Base-by-base conservation (phyloP, 92 coral and sea anemone species). In the Zoanthus sociatus region DNA sequence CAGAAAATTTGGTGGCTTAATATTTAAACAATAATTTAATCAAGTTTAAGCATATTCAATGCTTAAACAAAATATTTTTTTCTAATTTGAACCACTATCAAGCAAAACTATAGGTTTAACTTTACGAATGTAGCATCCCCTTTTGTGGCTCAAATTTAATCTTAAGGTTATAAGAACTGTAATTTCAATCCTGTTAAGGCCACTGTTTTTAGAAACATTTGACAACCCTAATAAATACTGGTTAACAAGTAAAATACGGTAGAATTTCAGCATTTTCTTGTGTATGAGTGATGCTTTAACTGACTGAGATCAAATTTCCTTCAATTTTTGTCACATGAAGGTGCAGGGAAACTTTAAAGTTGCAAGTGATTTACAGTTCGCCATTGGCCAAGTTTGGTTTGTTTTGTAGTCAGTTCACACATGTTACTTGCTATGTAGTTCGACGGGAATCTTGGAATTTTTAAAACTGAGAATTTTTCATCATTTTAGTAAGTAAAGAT, bases 371-470 rank as follows among this genome's bases (percentile, higher is more conserved):
- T 84, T 84, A 92, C 90, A 79, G 86, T 78, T 82, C 94, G 86
- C 64, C 93, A 86, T 91, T 90, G 92, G 88, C 92, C 95, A 94
- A 92, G 97, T 94, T 92, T 90, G 97, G 97, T 94, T 94, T 94
- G 97, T 94, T 92, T 87, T 50, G 90, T 83, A 86, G 69, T 82
- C 87, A 76, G 84, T 86, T 84, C 68, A 70, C 56, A 79, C 79
- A 63, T 73, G 46, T 82, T 56, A 64, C 33, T 58, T 48, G 50
- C 30, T 71, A 81, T 67, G 61, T 54, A 81, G 45, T 50, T 46
- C 44, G 66, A 21, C 44, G 85, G 18, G 60, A 81, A 79, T 21
- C 74, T 79, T 63, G 84, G 33, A 61, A 50, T 63, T 66, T 67
- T 71, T 61, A 64, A 81, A 81, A 81, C 73, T 81, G 76, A 33